Percentiles rank a stretch among this genome's conserved stretches.
phyloP scores from a whole-genome alignment of 2,888 invertebrate genomes.

The Galerucella calmariensis region DNA sequence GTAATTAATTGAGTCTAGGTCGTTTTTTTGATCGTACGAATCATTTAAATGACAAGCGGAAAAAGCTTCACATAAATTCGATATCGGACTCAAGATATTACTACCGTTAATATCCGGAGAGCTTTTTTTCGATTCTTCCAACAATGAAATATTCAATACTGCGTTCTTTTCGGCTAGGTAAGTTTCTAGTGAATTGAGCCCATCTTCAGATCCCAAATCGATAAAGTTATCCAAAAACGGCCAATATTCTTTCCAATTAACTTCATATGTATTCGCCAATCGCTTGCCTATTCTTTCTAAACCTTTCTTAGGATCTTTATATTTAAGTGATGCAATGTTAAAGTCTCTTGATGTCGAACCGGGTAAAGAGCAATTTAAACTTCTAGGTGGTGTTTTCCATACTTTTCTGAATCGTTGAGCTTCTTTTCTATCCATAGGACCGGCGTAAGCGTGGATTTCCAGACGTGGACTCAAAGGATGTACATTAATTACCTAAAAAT shows the following conservation, averaged over 20 bases:
- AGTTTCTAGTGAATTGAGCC: constrained; percentile 79
- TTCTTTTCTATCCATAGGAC: constrained; percentile 85
- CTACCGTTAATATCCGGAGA: constrained; percentile 34
- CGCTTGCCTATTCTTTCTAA: constrained; percentile 85
- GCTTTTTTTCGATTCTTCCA: constrained; percentile 38
- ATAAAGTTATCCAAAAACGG: constrained; percentile 85
- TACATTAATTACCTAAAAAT: constrained; percentile 69
- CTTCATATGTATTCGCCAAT: constrained; percentile 76
- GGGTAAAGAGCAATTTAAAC: constrained; percentile 48
- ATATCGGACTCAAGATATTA: constrained; percentile 67
- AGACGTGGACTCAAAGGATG: constrained; percentile 77
- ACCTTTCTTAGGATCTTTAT: constrained; percentile 83
- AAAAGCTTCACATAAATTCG: constrained; percentile 71
- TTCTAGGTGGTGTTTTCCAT: constrained; percentile 86
- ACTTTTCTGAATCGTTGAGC: constrained; percentile 79
- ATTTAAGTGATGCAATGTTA: constrained; percentile 51
- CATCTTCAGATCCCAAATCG: constrained; percentile 80
- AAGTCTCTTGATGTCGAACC: constrained; percentile 38
- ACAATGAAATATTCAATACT: constrained; percentile 35
- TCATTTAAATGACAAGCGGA: constrained; percentile 68
- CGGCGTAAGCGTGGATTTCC: constrained; percentile 88
- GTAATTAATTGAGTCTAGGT: constrained; percentile 66
- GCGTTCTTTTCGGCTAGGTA: constrained; percentile 67
- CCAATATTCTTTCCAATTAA: constrained; percentile 94
- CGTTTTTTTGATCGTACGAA: constrained; percentile 44